Evolutionary conservation across 2,113 vertebrate genomes (phyloP).

Genomic region (Chaetodon auriga): DNA sequence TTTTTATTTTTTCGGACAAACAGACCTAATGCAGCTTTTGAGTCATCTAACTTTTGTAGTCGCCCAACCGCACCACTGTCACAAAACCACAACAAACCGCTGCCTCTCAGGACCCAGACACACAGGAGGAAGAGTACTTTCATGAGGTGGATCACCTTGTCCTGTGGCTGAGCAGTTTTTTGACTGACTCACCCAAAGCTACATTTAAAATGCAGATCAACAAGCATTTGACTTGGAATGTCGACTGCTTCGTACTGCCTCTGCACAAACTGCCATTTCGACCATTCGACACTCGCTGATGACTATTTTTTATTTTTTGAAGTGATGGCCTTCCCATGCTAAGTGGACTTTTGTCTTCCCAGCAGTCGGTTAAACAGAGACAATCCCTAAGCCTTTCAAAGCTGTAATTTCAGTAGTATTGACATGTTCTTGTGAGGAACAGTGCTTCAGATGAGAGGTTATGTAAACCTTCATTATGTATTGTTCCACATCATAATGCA

Average conservation of each 20-base stretch:
- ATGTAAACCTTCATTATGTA: neutral
- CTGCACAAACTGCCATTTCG: slow-evolving; percentile 4
- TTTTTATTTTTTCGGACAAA: slow-evolving; percentile 33
- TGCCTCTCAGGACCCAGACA: neutral
- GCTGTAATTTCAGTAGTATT: slow-evolving; percentile 4
- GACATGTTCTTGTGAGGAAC: slow-evolving; percentile 12
- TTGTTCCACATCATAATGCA: neutral
- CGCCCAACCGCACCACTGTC: slow-evolving; percentile 7
- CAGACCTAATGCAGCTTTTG: slow-evolving; percentile 32
- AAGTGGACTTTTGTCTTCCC: slow-evolving; percentile 12
- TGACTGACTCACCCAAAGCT: slow-evolving; percentile 4
- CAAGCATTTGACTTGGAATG: neutral
- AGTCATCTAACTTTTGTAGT: slow-evolving; percentile 41
- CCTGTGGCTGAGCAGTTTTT: slow-evolving; percentile 7
- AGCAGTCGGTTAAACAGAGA: neutral
- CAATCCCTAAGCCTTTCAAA: neutral
- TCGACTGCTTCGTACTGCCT: neutral
- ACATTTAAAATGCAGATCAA: slow-evolving; percentile 30
- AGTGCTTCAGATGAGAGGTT: neutral
- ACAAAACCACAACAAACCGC: slow-evolving; percentile 19
- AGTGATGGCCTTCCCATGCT: slow-evolving; percentile 9
- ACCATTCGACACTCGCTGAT: slow-evolving; percentile 26
- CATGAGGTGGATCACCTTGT: slow-evolving; percentile 19
- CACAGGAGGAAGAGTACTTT: neutral
- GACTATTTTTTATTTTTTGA: neutral